Conservation (phyloP, 1,140 invertebrate species). For the Littorina saxatilis region DNA sequence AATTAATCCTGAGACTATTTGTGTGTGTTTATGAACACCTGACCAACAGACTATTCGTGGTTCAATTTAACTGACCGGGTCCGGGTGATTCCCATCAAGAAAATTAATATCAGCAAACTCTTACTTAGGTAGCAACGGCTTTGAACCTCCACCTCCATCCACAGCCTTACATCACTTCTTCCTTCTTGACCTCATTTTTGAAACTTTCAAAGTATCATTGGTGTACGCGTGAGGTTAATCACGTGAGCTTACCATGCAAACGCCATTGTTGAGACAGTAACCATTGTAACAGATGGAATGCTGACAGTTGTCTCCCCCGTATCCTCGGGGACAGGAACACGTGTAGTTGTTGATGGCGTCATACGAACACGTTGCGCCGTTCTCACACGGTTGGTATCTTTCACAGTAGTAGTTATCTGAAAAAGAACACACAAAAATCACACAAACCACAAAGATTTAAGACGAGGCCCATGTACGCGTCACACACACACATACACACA, state of each 20-base stretch:
- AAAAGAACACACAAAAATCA: neutral
- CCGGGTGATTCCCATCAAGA: no score
- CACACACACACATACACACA: neutral
- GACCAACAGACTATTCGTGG: no score
- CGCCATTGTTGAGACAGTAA: slow-evolving; percentile 88
- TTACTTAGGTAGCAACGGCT: no score
- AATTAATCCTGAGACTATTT: no score
- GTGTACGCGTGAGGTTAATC: no score
- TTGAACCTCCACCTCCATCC: no score
- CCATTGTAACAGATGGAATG: slow-evolving; percentile 92
- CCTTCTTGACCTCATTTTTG: no score
- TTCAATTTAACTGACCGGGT: no score
- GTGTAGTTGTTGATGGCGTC: slow-evolving; percentile 57
- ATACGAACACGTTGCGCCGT: slow-evolving; percentile 91
- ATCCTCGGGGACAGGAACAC: slow-evolving; percentile 90
- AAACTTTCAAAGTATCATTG: no score
- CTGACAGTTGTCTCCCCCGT: slow-evolving; percentile 97
- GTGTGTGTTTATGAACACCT: no score
- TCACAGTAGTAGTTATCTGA: slow-evolving; percentile 96
- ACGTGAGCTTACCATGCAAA: slow-evolving; percentile 93
- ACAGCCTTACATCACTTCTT: no score
- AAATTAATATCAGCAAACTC: no score
- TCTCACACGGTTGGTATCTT: slow-evolving; percentile 93
- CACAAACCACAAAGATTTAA: neutral
- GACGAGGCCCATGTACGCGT: neutral